Percentiles rank a stretch among this genome's conserved stretches.
phyloP scores from a whole-genome alignment of 2,888 invertebrate genomes.

The Clepsis dumicolana region DNA sequence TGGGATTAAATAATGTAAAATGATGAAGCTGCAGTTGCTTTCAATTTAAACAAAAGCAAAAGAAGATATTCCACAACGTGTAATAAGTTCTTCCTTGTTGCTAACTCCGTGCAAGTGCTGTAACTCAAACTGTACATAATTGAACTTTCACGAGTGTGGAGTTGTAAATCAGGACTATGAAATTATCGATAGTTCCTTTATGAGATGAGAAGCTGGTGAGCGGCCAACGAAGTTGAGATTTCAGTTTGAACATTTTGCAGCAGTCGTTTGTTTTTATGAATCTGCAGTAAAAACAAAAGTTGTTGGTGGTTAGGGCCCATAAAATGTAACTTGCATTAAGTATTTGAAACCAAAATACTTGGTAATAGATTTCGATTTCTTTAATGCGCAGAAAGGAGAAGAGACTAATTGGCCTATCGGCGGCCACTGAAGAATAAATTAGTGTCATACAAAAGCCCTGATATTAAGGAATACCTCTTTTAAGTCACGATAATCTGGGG shows the following conservation, averaged over 20 bases:
- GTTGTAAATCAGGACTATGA: slow-evolving; percentile 11
- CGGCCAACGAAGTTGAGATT: not conserved
- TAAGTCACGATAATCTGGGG: too few relatives aligned
- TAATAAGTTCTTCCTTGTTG: not conserved
- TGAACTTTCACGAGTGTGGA: slow-evolving; percentile 12
- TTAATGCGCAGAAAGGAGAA: too few relatives aligned
- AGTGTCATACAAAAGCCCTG: too few relatives aligned
- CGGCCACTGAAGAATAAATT: too few relatives aligned
- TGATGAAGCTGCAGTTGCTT: not conserved
- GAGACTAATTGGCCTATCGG: too few relatives aligned
- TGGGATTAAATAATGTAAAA: not conserved
- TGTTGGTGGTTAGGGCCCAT: not conserved
- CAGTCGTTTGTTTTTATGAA: slow-evolving; percentile 6
- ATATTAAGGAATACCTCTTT: too few relatives aligned
- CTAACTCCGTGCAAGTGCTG: slow-evolving; percentile 1
- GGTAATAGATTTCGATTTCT: not conserved
- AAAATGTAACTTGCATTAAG: not conserved
- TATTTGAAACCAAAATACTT: not conserved
- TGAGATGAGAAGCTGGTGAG: slow-evolving; percentile 9
- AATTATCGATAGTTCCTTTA: slow-evolving; percentile 18
- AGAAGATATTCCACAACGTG: not conserved
- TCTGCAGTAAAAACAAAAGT: slow-evolving; percentile 2
- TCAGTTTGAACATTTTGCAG: slow-evolving; percentile 12
- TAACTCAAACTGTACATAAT: slow-evolving; percentile 16
- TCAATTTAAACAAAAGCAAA: not conserved